Evolutionary conservation across 2,113 vertebrate genomes (phyloP).

Genomic region (Philantomba maxwellii): DNA sequence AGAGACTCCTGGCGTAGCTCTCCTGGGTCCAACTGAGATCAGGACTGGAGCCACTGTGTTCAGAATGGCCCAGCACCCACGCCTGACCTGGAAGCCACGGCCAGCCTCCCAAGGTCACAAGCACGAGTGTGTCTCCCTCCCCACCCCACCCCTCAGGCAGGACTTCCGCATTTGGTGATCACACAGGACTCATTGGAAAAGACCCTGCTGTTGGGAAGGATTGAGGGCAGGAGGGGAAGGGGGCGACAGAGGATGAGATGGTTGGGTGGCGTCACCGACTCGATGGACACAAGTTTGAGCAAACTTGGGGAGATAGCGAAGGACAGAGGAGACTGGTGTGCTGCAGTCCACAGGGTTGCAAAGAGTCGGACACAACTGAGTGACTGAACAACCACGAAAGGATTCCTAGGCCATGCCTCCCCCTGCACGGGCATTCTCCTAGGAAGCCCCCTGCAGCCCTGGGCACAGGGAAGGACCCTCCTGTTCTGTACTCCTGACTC

Average conservation of each 20-base stretch:
- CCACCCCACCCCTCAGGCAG: background rate
- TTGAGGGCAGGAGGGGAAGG: background rate
- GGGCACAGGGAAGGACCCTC: background rate
- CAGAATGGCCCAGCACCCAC: background rate
- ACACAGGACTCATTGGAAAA: background rate
- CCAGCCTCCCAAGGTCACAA: background rate
- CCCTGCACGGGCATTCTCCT: background rate
- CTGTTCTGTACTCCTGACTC: background rate
- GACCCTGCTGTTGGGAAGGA: background rate
- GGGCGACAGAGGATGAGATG: background rate
- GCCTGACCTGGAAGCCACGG: background rate
- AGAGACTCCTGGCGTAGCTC: background rate
- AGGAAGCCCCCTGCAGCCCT: background rate
- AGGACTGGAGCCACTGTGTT: fast-evolving
- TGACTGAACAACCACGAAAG: background rate
- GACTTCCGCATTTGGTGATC: fast-evolving
- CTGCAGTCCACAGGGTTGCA: background rate
- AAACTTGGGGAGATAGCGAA: background rate
- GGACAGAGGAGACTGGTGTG: background rate
- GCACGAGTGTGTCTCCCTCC: background rate
- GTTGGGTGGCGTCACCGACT: background rate
- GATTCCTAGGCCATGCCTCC: background rate
- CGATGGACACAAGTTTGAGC: background rate
- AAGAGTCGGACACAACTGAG: background rate
- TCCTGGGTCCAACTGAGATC: background rate